Evolutionary conservation across 2,797 vertebrate species (phyloP).

Genomic region (Distichodus sexfasciatus): DNA sequence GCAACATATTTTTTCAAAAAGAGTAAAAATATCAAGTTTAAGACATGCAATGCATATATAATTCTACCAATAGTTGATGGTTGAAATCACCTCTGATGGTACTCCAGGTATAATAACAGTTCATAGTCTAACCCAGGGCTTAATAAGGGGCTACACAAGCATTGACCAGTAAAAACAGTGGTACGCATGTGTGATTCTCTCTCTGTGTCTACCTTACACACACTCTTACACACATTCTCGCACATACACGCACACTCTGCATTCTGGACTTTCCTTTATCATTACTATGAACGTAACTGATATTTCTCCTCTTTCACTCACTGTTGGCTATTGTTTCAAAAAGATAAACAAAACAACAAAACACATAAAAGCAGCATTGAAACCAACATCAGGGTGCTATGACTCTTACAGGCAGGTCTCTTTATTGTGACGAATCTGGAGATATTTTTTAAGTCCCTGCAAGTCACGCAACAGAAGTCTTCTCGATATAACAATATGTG

Average conservation of each 20-base stretch:
- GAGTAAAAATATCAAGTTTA: slow-evolving; percentile 77
- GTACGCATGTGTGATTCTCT: slow-evolving; percentile 54
- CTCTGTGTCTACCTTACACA: slow-evolving; percentile 48
- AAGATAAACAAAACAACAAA: slow-evolving; percentile 44
- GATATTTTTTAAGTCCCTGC: slow-evolving; percentile 59
- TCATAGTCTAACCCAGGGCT: slow-evolving; percentile 47
- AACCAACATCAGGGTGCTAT: slow-evolving; percentile 77
- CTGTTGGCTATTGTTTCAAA: slow-evolving; percentile 69
- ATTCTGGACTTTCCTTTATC: slow-evolving; percentile 63
- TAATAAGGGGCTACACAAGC: slow-evolving; percentile 30
- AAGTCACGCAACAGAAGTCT: slow-evolving; percentile 70
- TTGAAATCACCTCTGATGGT: slow-evolving; percentile 52
- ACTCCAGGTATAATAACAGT: slow-evolving; percentile 61
- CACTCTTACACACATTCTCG: slow-evolving; percentile 40
- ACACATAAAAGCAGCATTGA: slow-evolving; percentile 85
- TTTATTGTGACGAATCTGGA: slow-evolving; percentile 63
- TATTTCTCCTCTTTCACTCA: slow-evolving; percentile 62
- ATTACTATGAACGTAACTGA: slow-evolving; percentile 65
- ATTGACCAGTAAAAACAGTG: slow-evolving; percentile 34
- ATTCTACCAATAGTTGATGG: slow-evolving; percentile 62
- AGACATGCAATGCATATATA: slow-evolving; percentile 81
- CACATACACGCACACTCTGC: slow-evolving; percentile 49
- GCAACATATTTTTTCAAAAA: slow-evolving; percentile 76
- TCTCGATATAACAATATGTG: slow-evolving; percentile 71
- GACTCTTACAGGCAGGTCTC: slow-evolving; percentile 73